phyloP scores from a whole-genome alignment of 2,797 vertebrate genomes.

The Microctenopoma lineatum region DNA sequence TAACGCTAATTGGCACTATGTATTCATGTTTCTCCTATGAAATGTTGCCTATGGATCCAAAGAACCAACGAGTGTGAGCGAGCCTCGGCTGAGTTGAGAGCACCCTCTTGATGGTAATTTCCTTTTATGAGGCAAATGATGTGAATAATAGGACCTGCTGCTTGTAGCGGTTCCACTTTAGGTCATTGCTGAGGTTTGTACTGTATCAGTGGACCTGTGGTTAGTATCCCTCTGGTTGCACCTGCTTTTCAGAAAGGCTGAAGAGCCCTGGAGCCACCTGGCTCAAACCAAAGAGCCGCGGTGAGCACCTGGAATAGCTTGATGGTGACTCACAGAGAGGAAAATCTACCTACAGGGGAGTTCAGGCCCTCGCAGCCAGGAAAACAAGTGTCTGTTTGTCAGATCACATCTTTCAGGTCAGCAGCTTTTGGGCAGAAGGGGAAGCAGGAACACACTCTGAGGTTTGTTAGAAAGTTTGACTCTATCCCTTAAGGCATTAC shows the following conservation, averaged over 20 bases:
- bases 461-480: slow-evolving; percentile 66
- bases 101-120: slow-evolving; percentile 62
- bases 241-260: slow-evolving; percentile 63
- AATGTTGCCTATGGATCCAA: slow-evolving; percentile 37
- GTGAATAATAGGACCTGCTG: slow-evolving; percentile 52
- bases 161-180: slow-evolving; percentile 53
- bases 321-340: slow-evolving; percentile 65
- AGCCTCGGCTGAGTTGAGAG: slow-evolving; percentile 39
- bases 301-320: slow-evolving; percentile 72
- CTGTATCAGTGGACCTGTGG: slow-evolving; percentile 32
- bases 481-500: slow-evolving; percentile 49
- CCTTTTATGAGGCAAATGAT: slow-evolving; percentile 61
- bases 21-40: slow-evolving; percentile 35
- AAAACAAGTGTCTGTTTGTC: slow-evolving; percentile 70
- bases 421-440: slow-evolving; percentile 59
- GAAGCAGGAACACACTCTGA: slow-evolving; percentile 45
- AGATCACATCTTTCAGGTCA: slow-evolving; percentile 69
- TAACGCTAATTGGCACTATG: slow-evolving; percentile 56
- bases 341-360: slow-evolving; percentile 66
- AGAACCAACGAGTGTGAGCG: slow-evolving; percentile 37
- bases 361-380: slow-evolving; percentile 41
- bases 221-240: slow-evolving; percentile 55
- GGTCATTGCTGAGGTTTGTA: slow-evolving; percentile 42
- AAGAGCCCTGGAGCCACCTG: slow-evolving; percentile 63
- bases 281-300: slow-evolving; percentile 34